These are phyloP conservation scores for Liopterus haemorrhoidalis DNA, from an alignment of 2,888 invertebrate species.

Conservation along the genomic window DNA sequence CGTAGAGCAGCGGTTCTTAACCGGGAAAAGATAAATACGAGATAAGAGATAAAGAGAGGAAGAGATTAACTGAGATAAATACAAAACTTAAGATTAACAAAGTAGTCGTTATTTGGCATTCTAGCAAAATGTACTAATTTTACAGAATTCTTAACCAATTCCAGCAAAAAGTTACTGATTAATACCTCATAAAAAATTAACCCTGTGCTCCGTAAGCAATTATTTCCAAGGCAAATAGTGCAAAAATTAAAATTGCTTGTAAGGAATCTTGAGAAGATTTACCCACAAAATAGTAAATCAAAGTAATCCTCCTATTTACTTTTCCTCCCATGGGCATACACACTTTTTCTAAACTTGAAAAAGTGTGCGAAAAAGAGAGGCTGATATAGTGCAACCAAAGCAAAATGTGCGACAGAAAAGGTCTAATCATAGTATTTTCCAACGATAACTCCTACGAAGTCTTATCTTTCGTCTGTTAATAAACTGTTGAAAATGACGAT, in stretches of 20 bases:
- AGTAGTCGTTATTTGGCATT: slow-evolving; percentile 6
- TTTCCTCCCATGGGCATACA: slow-evolving; percentile 72
- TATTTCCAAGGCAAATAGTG: no score
- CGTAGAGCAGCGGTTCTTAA: no score
- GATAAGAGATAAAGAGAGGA: no score
- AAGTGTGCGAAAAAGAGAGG: slow-evolving; percentile 76
- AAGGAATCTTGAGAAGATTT: slow-evolving; percentile 60
- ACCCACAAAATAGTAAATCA: slow-evolving; percentile 66
- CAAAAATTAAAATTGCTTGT: no score
- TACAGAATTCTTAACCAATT: no score
- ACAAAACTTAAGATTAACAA: slow-evolving; percentile 16
- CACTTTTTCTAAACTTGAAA: slow-evolving; percentile 48
- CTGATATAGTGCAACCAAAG: slow-evolving; percentile 9
- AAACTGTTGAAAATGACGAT: slow-evolving; percentile 3
- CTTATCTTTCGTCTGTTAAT: no score
- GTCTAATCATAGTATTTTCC: no score
- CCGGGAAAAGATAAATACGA: no score
- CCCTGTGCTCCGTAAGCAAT: no score
- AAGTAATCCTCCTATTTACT: slow-evolving; percentile 64
- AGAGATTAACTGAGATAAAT: slow-evolving; percentile 7
- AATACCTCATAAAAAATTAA: no score
- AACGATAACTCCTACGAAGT: slow-evolving; percentile 1
- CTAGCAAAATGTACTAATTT: slow-evolving; percentile 9
- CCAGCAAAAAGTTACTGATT: no score
- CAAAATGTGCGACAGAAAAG: neutral